phyloP scores from a whole-genome alignment of 2,888 invertebrate genomes.

The Ophonus ardosiacus region DNA sequence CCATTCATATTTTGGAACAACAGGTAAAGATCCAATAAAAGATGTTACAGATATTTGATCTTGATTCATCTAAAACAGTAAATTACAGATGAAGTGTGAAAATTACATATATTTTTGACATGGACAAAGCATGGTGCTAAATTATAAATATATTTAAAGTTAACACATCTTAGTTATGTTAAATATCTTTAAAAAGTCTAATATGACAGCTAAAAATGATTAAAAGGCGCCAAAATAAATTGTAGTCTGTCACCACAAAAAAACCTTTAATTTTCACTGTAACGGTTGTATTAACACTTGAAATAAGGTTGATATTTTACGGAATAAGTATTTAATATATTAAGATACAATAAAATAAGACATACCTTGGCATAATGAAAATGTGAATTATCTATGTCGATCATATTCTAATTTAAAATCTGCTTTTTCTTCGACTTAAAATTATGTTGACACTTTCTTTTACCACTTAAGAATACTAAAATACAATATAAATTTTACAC shows the following conservation, averaged over 20 bases:
- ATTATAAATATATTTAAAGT: no score
- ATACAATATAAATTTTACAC: constrained; percentile 32
- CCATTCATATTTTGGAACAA: constrained; percentile 49
- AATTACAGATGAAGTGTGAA: background rate
- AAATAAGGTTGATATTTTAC: background rate
- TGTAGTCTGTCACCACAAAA: constrained; percentile 6
- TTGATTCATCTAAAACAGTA: constrained; percentile 46
- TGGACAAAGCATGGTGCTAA: background rate
- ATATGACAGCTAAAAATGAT: constrained; percentile 23
- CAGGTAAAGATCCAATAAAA: constrained; percentile 45
- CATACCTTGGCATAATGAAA: constrained; percentile 59
- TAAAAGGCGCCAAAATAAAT: constrained; percentile 58
- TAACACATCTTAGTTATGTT: background rate
- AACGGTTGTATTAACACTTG: background rate
- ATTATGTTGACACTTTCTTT: constrained; percentile 27
- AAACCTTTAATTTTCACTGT: background rate
- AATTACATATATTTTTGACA: background rate
- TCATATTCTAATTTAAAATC: constrained; percentile 50
- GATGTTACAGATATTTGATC: constrained; percentile 53
- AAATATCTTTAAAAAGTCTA: constrained; percentile 10
- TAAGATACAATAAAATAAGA: constrained; percentile 18
- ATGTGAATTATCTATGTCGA: constrained; percentile 61
- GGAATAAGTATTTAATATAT: constrained; percentile 1
- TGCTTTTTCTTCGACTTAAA: constrained; percentile 24
- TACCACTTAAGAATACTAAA: background rate